Evolutionary conservation across 2,113 vertebrate species (phyloP), one percentile per base, ranked within the genome.

Genomic region (Entomyzon cyanotis): DNA sequence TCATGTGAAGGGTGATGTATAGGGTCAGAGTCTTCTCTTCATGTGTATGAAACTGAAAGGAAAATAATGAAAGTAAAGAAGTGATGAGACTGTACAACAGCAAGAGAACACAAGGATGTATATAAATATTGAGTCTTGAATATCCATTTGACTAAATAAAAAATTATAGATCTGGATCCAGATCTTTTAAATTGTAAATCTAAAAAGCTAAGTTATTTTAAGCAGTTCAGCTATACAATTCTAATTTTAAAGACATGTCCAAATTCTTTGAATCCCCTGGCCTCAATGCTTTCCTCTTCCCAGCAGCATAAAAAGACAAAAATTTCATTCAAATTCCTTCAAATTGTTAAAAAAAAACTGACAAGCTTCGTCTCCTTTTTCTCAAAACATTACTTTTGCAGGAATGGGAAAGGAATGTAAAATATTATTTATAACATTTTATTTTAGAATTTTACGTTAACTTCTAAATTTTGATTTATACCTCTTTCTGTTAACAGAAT

Each of bases 351-450:
- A 37, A 52, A 42, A 14, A 28, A 37, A 20, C 9, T 7, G 2
- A 10, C 8, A 44, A 42, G 16, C 0, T 16, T 31, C 0, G 0
- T 33, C 4, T 46, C 2, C 4, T 65, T 30, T 60, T 69, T 73
- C 30, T 39, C 44, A 63, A 52, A 42, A 24, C 17, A 9, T 39
- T 23, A 10, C 0, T 86, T 73, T 87, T 78, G 2, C 12, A 74
- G 19, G 24, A 83, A 16, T 28, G 44, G 23, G 17, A 67, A 89
- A 53, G 1, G 5, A 83, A 47, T 37, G 5, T 6, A 49, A 86
- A 58, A 62, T 25, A 7, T 31, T 21, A 28, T 20, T 27, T 10
- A 33, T 25, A 55, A 20, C 1, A 17, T 41, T 37, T 37, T 16
- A n/a, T 37, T 78, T 63, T 37, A 39, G 5, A 21, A 31, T 63